A percentile compares a stretch with the other conserved stretches of the same genome.
These are phyloP conservation scores for Otolemur crassicaudatus DNA, from an alignment of 2,797 vertebrate species.

Conservation along the genomic window DNA sequence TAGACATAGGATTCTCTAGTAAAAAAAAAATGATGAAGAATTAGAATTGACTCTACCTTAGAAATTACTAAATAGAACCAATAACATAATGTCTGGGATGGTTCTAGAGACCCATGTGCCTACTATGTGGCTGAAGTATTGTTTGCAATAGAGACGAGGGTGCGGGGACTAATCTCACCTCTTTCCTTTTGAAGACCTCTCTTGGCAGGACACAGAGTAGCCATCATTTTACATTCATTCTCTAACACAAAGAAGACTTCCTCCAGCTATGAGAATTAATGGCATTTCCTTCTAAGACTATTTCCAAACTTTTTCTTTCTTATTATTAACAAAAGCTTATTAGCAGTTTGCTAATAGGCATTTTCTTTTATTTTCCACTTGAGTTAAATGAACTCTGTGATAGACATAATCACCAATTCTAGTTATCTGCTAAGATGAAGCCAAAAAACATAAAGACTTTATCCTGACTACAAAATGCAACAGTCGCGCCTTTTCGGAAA, in stretches of 20 bases:
- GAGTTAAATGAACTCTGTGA: conserved; percentile 33
- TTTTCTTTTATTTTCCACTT: conserved; percentile 15
- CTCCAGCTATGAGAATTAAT: not conserved
- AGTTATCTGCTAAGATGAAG: conserved; percentile 39
- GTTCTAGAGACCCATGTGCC: not conserved
- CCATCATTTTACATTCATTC: not conserved
- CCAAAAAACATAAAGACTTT: conserved; percentile 10
- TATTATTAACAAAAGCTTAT: conserved; percentile 39
- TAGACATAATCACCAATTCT: conserved; percentile 30
- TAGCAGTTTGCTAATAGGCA: conserved; percentile 34
- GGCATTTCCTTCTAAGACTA: conserved; percentile 13
- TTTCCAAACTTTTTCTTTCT: conserved; percentile 38
- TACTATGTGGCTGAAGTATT: not conserved
- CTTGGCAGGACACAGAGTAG: not conserved
- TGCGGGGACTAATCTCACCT: not conserved
- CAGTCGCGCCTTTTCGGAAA: not conserved
- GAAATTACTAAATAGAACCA: not conserved
- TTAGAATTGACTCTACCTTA: not conserved
- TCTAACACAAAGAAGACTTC: not conserved
- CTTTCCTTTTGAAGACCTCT: not conserved
- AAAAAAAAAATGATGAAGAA: not conserved
- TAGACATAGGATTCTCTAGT: not conserved
- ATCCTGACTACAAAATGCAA: not conserved
- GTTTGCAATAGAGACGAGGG: not conserved
- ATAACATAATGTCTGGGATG: not conserved